A percentile compares a stretch with the other conserved stretches of the same genome.
phyloP scores from a whole-genome alignment of 2,888 invertebrate species.

The Coenonympha arcania region DNA sequence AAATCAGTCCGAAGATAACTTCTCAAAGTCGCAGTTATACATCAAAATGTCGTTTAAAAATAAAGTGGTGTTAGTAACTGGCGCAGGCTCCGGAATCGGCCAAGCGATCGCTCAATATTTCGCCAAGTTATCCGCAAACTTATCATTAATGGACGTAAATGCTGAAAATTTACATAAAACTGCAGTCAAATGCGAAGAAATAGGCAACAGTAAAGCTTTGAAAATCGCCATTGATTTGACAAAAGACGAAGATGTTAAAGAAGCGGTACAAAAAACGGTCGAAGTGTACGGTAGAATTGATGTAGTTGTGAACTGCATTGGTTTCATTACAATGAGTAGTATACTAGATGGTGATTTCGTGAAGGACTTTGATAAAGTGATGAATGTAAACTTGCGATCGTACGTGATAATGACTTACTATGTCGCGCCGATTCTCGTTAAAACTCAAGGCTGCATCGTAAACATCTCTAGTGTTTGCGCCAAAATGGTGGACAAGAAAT shows the following conservation, averaged over 20 bases:
- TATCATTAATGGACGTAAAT: slow-evolving; percentile 5
- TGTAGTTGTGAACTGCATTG: slow-evolving; percentile 7
- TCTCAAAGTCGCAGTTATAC: not conserved
- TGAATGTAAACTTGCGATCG: slow-evolving; percentile 39
- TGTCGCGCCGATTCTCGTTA: slow-evolving; percentile 30
- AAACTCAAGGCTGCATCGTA: slow-evolving; percentile 40
- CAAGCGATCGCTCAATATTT: slow-evolving; percentile 39
- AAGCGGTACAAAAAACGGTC: not conserved
- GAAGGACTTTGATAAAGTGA: slow-evolving; percentile 33
- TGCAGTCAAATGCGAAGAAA: not conserved
- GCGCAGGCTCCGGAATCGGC: slow-evolving; percentile 42
- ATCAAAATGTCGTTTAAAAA: slow-evolving; percentile 37
- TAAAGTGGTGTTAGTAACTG: slow-evolving; percentile 42
- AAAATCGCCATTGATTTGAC: not conserved
- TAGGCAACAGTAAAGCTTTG: slow-evolving; percentile 2
- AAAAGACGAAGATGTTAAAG: not conserved
- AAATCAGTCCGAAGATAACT: not conserved
- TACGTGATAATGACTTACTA: slow-evolving; percentile 35
- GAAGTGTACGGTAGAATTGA: slow-evolving; percentile 4
- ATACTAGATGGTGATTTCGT: slow-evolving; percentile 26
- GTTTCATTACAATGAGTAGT: slow-evolving; percentile 30
- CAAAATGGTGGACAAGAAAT: slow-evolving; percentile 14
- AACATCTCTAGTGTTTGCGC: slow-evolving; percentile 37
- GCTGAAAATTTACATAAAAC: not conserved
- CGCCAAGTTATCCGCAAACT: slow-evolving; percentile 39